Evolutionary conservation across 2,888 invertebrate genomes (phyloP).

Genomic region (Drosophila tanythrix): DNA sequence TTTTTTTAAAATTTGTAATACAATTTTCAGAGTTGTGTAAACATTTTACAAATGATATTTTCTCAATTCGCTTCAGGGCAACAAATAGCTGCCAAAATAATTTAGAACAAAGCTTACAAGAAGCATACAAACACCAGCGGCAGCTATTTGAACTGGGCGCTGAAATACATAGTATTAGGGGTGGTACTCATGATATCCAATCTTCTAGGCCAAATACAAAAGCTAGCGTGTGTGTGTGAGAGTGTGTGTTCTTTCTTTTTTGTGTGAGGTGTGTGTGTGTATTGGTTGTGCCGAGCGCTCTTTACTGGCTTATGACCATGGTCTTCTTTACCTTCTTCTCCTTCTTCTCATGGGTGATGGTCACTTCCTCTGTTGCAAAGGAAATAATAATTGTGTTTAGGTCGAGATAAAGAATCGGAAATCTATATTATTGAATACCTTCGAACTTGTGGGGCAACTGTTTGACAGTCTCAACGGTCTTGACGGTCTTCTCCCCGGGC

Average conservation of each 20-base stretch:
- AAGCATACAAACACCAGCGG: slow-evolving; percentile 68
- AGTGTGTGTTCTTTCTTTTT: slow-evolving; percentile 13
- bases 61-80: slow-evolving; percentile 57
- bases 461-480: slow-evolving; percentile 83
- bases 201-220: slow-evolving; percentile 36
- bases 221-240: slow-evolving; percentile 49
- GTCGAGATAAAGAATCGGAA: neutral
- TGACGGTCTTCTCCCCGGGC: slow-evolving; percentile 84
- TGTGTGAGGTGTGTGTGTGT: slow-evolving; percentile 21
- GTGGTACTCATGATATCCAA: slow-evolving; percentile 40
- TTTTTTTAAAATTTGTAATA: slow-evolving; percentile 47
- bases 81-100: slow-evolving; percentile 69
- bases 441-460: slow-evolving; percentile 82
- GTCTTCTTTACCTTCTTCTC: slow-evolving; percentile 83
- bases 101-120: slow-evolving; percentile 73
- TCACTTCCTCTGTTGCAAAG: slow-evolving; percentile 77
- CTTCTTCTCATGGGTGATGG: slow-evolving; percentile 82
- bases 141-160: slow-evolving; percentile 67
- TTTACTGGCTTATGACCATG: slow-evolving; percentile 83
- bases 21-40: slow-evolving; percentile 34
- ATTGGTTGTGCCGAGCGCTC: slow-evolving; percentile 36
- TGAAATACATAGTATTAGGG: slow-evolving; percentile 64
- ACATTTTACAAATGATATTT: slow-evolving; percentile 34
- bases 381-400: neutral
- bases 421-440: slow-evolving; percentile 58